Conservation (phyloP, 2,888 invertebrate genomes). For the Leptopilina myrica region DNA sequence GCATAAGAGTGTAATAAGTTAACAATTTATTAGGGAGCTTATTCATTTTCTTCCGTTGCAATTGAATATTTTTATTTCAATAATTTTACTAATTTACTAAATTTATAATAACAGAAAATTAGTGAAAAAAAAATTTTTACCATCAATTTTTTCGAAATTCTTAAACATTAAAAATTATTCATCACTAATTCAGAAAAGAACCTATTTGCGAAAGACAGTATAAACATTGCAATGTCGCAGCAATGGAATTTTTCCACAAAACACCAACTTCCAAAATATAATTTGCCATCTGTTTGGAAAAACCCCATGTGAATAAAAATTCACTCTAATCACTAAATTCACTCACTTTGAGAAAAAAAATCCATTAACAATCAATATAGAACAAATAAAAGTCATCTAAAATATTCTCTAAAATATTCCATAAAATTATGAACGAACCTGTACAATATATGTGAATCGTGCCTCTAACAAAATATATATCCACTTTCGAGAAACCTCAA, state of each 20-base stretch:
- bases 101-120: too few relatives aligned
- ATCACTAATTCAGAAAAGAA: too few relatives aligned
- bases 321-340: not conserved
- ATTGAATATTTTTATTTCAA: too few relatives aligned
- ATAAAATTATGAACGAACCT: conserved; percentile 7
- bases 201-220: not conserved
- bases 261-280: not conserved
- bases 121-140: not conserved
- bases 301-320: not conserved
- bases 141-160: not conserved
- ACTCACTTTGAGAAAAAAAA: not conserved
- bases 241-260: conserved; percentile 30
- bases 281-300: not conserved
- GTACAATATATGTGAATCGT: conserved; percentile 13
- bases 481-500: not conserved
- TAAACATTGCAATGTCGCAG: conserved; percentile 35
- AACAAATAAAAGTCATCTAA: not conserved
- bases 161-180: too few relatives aligned
- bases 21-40: not conserved
- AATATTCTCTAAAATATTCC: not conserved
- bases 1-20: not conserved
- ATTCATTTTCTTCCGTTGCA: not conserved
- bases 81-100: too few relatives aligned
- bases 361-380: not conserved
- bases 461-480: conserved; percentile 1